Percentiles rank a stretch among this genome's conserved stretches.
Evolutionary conservation across 1,140 invertebrate species (phyloP).

Genomic region (Atta cephalotes): DNA sequence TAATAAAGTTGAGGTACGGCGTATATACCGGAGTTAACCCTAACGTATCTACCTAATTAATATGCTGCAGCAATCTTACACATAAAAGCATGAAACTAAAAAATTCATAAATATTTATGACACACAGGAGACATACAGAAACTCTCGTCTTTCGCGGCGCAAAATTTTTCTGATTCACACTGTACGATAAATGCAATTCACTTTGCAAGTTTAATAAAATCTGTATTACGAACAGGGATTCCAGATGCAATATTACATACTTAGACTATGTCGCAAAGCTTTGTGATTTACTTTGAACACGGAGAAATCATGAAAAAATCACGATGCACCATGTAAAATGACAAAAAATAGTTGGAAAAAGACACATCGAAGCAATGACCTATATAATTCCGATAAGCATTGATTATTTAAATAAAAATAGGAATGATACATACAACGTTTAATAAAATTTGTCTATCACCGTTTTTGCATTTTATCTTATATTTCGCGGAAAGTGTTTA

Average conservation of each 20-base stretch:
- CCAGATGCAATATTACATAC: neutral
- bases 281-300: neutral
- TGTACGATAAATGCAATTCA: conserved; percentile 6
- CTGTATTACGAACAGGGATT: neutral
- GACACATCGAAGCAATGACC: neutral
- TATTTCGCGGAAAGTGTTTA: neutral
- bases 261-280: neutral
- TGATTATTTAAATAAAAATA: neutral
- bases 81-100: neutral
- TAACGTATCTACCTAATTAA: neutral
- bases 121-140: neutral
- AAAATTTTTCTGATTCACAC: conserved; percentile 4
- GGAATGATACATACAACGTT: neutral
- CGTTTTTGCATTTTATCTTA: too few species aligned
- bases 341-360: neutral
- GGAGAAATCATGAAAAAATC: neutral
- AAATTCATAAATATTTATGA: conserved; percentile 50
- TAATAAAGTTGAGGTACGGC: too few species aligned
- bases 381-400: neutral
- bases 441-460: neutral
- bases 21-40: too few species aligned
- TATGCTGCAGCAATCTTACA: neutral
- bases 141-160: neutral
- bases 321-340: neutral
- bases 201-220: neutral